Evolutionary conservation across 2,113 vertebrate genomes (phyloP), one percentile per base, ranked within the genome.

Genomic region (Dicaeum eximium): DNA sequence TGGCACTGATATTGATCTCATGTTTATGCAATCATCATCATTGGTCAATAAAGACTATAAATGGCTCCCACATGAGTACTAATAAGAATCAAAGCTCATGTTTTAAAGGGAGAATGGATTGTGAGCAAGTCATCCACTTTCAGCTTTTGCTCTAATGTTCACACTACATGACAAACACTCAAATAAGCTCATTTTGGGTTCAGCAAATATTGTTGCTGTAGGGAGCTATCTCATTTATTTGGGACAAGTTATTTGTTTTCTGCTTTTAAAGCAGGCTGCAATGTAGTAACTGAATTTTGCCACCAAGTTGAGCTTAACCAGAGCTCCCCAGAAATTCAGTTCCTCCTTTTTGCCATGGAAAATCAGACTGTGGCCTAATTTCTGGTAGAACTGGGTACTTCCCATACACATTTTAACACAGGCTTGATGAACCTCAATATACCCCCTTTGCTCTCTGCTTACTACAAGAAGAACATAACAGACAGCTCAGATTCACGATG

Each of bases 31-130:
- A 54, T 53, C 74, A 65, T 45, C 78, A 57, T 88, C 58, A 62
- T 3, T 14, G 2, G 66, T 94, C 93, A 95, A 91, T 88, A 78
- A 85, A 80, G 58, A 64, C 67, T 80, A 88, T 45, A 92, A 92
- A 90, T 40, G 82, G 78, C 47, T 95, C 85, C 80, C 85, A 70
- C 58, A 23, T 33, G 78, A 80, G 58, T 7, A 57, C 67, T 83
- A 78, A 45, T 38, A 92, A 70, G 64, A 88, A 82, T 25, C n/a
- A 85, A 92, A 86, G n/a, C 56, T 70, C 15, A 2, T 23, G 22
- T 80, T 96, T 91, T 95, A 94, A 90, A 60, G 71, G 50, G 42
- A 62, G 31, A 74, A 74, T n/a, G 75, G 72, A 62, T 54, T 94
- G 51, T 69, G 90, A 96, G 88, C 60, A 95, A 86, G 51, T 15